Conservation (phyloP, 1,140 invertebrate species). For the Wasmannia auropunctata region DNA sequence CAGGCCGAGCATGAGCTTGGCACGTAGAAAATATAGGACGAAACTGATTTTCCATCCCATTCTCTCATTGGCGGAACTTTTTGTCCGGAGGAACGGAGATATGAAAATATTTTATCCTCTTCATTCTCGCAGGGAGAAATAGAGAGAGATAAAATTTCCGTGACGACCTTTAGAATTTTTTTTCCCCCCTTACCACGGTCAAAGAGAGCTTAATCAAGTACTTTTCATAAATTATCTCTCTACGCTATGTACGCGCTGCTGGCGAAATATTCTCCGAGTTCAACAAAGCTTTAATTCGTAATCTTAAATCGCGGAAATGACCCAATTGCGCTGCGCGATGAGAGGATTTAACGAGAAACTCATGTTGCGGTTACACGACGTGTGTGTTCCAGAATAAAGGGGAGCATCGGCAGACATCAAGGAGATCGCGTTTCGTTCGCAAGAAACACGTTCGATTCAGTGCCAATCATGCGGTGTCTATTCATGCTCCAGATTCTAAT, state of each 20-base stretch:
- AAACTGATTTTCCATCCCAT: not conserved
- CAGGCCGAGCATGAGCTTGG: not conserved
- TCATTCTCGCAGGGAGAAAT: not conserved
- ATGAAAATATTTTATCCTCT: constrained; percentile 4
- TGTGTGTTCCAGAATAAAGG: constrained; percentile 48
- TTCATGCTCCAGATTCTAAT: constrained; percentile 69
- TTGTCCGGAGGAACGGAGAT: not conserved
- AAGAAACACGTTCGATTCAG: constrained; percentile 42
- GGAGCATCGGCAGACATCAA: constrained; percentile 9
- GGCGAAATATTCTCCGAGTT: not conserved
- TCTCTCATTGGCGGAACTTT: not conserved
- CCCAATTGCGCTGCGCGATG: constrained; percentile 19
- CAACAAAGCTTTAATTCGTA: constrained; percentile 24
- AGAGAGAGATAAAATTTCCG: not conserved
- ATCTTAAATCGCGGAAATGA: constrained; percentile 25
- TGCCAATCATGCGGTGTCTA: constrained; percentile 66
- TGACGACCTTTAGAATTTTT: constrained; percentile 4
- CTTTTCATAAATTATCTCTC: constrained; percentile 27
- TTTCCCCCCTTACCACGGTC: not conserved
- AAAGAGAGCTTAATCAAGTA: constrained; percentile 36
- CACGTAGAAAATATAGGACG: not conserved
- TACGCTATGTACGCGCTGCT: not conserved
- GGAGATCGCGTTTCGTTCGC: constrained; percentile 33
- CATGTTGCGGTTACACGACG: constrained; percentile 13
- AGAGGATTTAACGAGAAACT: constrained; percentile 29